These are phyloP conservation scores for Phoenoteleia sp. DNA, from an alignment of 2,888 invertebrate genomes.

Conservation along the genomic window DNA sequence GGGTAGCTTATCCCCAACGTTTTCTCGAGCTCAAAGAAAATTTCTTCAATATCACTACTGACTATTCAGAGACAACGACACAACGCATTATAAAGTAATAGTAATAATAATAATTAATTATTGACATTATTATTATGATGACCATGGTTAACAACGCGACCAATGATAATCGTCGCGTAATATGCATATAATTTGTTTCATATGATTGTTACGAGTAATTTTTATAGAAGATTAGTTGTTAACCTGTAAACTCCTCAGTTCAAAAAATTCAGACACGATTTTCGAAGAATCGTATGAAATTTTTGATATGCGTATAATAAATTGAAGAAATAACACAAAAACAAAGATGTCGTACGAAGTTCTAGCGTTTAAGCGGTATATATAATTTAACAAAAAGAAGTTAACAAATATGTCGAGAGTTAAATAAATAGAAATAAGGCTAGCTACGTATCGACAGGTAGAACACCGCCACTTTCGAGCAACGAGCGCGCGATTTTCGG, in stretches of 20 bases:
- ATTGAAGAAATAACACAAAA: neutral
- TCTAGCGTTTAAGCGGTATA: slow-evolving; percentile 77
- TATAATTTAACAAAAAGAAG: slow-evolving; percentile 42
- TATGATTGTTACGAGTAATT: slow-evolving; percentile 53
- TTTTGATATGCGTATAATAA: slow-evolving; percentile 58
- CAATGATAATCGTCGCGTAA: slow-evolving; percentile 64
- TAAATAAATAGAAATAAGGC: slow-evolving; percentile 77
- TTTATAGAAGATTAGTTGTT: slow-evolving; percentile 54
- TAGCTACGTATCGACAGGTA: neutral
- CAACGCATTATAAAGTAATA: slow-evolving; percentile 86
- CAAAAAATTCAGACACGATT: slow-evolving; percentile 15
- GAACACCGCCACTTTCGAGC: slow-evolving; percentile 15
- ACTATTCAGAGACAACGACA: slow-evolving; percentile 86
- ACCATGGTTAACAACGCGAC: slow-evolving; percentile 69
- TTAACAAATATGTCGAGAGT: slow-evolving; percentile 70
- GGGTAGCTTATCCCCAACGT: slow-evolving; percentile 65
- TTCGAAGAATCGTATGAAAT: slow-evolving; percentile 46
- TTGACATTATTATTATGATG: slow-evolving; percentile 77
- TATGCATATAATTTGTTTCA: slow-evolving; percentile 73
- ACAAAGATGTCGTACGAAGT: slow-evolving; percentile 23
- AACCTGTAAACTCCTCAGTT: slow-evolving; percentile 31
- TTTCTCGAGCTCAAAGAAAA: slow-evolving; percentile 70
- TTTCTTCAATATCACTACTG: slow-evolving; percentile 77
- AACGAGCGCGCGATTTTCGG: slow-evolving; percentile 32
- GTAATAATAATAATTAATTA: slow-evolving; percentile 81